Percentiles rank a stretch among this genome's conserved stretches.
phyloP scores from a whole-genome alignment of 2,113 vertebrate species.

The Oreocharis arfaki region DNA sequence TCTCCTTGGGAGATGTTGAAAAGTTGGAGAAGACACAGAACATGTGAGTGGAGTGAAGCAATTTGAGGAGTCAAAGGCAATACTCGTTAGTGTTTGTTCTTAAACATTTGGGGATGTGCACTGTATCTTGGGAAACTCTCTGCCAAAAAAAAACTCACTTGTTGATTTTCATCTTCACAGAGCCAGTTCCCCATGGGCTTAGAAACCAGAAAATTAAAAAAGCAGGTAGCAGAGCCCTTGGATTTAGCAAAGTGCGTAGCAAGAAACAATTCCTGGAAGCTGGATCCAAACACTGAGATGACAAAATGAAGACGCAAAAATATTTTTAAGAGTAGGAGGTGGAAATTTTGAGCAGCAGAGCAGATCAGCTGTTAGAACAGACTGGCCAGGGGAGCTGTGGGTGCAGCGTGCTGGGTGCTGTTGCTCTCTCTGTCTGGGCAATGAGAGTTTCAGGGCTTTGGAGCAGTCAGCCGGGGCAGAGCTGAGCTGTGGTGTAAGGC shows the following conservation, averaged over 20 bases:
- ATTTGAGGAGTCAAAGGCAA: background rate
- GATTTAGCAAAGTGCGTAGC: background rate
- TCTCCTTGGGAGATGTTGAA: background rate
- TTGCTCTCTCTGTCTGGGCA: background rate
- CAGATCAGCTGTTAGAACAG: background rate
- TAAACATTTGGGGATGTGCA: background rate
- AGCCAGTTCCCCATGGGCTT: background rate
- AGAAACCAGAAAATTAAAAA: background rate
- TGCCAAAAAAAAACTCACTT: background rate
- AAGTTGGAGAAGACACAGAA: background rate
- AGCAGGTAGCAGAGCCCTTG: background rate
- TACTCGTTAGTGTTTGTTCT: background rate
- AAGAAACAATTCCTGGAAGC: constrained; percentile 42
- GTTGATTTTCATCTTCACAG: background rate
- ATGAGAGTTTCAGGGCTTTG: background rate
- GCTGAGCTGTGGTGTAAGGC: background rate
- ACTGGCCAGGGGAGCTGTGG: background rate
- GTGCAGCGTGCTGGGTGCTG: background rate
- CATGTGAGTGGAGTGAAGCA: background rate
- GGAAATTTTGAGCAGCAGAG: background rate
- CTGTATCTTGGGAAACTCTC: background rate
- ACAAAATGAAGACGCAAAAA: constrained; percentile 15
- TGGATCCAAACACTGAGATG: background rate
- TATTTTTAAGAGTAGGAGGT: constrained; percentile 19
- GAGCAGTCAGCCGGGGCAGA: background rate